Evolutionary conservation across 1,140 invertebrate species (phyloP), one percentile per base, ranked within the genome.

Genomic region (Pteromalus puparum): DNA sequence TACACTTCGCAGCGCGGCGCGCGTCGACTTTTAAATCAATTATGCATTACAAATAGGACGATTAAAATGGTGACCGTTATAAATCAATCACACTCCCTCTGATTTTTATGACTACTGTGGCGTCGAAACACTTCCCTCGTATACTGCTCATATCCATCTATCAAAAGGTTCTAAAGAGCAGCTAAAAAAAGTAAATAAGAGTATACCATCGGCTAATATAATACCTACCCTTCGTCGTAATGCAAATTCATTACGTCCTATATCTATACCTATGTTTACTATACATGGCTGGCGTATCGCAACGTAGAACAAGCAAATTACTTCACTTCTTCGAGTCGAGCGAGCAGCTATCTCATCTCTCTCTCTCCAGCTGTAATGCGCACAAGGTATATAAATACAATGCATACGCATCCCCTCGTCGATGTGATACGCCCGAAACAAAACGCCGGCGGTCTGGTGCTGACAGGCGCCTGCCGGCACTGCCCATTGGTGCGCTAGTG

Each of bases 361-460:
- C n/a, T 34, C 6, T 34, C 15, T n/a, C 7, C 6, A 5, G 53
- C 53, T 1, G 0, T 61, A 61, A 61, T n/a, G 53, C 53, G 21
- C 53, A n/a, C 53, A 6, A 21, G 21, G 53, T n/a, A n/a, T n/a
- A 61, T 61, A 61, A n/a, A 61, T 61, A 61, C 18, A 61, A 21
- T n/a, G 6, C 21, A 34, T n/a, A 10, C 30, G 1, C 30, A 79
- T 79, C 77, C 53, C 61, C 26, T 78, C 53, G 48, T 78, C 34
- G 30, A 67, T 67, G 26, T 67, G 65, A 78, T 38, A n/a, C 34
- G 61, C 65, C 21, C 53, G 67, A 68, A 42, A 79, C 21, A 79
- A 42, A 24, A 42, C 30, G 30, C 30, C 6, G 53, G 10, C 4
- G 46, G 4, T 34, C 76, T 78, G 76, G 6, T n/a, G n/a, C 61